Percentiles rank a stretch among this genome's conserved stretches.
Conservation (phyloP, 2,113 vertebrate species). For the Gasterosteus nipponicus region DNA sequence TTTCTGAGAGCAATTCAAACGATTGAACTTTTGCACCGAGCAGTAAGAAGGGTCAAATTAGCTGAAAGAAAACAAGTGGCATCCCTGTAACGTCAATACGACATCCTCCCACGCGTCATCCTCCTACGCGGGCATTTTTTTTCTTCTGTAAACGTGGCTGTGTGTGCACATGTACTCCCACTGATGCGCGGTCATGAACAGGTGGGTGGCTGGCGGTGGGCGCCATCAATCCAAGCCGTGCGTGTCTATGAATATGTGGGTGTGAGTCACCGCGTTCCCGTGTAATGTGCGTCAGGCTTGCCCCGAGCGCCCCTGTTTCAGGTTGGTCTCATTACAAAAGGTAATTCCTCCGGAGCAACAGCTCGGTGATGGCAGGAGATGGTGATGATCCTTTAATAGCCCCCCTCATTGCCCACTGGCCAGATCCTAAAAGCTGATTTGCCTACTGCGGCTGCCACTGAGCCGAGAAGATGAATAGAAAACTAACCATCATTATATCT, state of each 20-base stretch:
- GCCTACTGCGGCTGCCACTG: conserved; percentile 67
- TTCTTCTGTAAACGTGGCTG: background rate
- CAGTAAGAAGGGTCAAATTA: conserved; percentile 7
- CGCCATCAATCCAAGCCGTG: conserved; percentile 30
- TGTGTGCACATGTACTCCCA: background rate
- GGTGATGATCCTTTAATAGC: conserved; percentile 85
- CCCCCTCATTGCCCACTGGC: conserved; percentile 78
- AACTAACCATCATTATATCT: conserved; percentile 78
- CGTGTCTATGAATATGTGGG: conserved; percentile 16
- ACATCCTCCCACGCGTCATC: background rate
- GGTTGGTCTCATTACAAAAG: conserved; percentile 82
- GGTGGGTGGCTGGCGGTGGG: conserved; percentile 16
- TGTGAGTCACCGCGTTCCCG: conserved; percentile 33
- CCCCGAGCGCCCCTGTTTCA: conserved; percentile 70
- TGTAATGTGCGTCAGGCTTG: conserved; percentile 50
- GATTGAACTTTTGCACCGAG: background rate
- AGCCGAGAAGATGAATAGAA: conserved; percentile 80
- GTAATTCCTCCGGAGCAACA: conserved; percentile 81
- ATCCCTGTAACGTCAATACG: conserved; percentile 40
- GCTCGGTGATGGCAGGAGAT: conserved; percentile 77
- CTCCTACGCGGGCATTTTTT: background rate
- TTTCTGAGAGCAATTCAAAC: conserved; percentile 39
- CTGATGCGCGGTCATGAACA: background rate
- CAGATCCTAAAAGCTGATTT: conserved; percentile 79
- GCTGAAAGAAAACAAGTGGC: conserved; percentile 53